Base-by-base conservation (phyloP, 2,113 vertebrate species). In the Redunca redunca region DNA sequence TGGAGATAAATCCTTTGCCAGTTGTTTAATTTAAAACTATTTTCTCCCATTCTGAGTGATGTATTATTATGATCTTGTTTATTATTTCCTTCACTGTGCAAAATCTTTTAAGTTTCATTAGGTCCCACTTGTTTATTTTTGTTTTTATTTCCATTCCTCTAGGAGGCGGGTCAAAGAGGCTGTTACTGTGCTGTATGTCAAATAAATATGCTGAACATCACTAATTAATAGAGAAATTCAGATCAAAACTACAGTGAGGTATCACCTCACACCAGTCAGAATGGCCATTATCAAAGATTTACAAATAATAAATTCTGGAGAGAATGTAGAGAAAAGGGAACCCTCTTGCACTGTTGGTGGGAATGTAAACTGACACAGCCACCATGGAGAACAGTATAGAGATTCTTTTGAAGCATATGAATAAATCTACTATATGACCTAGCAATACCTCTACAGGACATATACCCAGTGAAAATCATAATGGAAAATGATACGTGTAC, bases 401-500 rank as follows among this genome's bases (percentile, higher is more conserved):
- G 36, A 77, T 6, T 71, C n/a, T 40, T 71, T 12, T 40, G 12
- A 71, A 36, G 19, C 33, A 67, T 4, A n/a, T 67, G 62, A 67
- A n/a, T 19, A 19, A 67, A 5, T 67, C 62, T 67, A n/a, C 67
- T 36, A 1, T 23, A 23, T 40, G 67, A 74, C 10, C 19, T 40
- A 23, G n/a, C 10, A 40, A 71, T 71, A 40, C 19, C 19, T 71
- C 10, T 23, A 71, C 2, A 40, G n/a, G n/a, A 23, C n/a, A 40
- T 40, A 71, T 0, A 13, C n/a, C 19, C n/a, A 71, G 67, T 40
- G 19, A 71, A 40, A 71, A 40, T 23, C 67, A 23, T 6, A 23
- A 40, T 40, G n/a, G n/a, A 71, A 23, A 71, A 12, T 71, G n/a
- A 40, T 11, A 23, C 0, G 0, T 23, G 5, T 40, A 3, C 36